Base-by-base conservation (phyloP, 2,113 vertebrate genomes). In the Trochalopteron elliotii region DNA sequence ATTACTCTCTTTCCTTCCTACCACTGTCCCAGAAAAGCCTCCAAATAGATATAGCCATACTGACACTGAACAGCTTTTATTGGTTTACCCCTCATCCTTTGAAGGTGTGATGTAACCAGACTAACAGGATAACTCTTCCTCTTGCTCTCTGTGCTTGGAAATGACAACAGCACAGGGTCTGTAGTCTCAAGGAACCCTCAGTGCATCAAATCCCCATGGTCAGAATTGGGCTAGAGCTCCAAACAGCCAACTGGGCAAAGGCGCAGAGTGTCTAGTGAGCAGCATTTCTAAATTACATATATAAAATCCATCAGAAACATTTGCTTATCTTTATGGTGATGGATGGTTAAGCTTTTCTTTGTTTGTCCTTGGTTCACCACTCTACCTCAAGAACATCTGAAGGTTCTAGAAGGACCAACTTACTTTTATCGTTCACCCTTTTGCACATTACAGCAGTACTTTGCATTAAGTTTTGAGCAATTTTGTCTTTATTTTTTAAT, bases 401-500 rank as follows among this genome's bases (percentile, higher is more conserved):
- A 94, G 61, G 57, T 63, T 95, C 87, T 96, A 87, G 90, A 94
- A 96, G 82, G 70, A 91, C 63, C 83, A 97, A 57, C 52, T 87
- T 97, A 79, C 68, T 96, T 97, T 92, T 69, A 84, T 49, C 57
- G 57, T 97, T 96, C 89, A 89, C 49, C 31, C 87, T 96, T 96
- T 94, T 96, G 35, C 19, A 71, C 86, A 94, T 94, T 97, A 78
- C 52, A 94, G 79, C 63, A 96, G 77, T 71, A 96, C 18, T 91
- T 94, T 74, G 44, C 84, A 57, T 83, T 42, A 50, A 86, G 90
- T 97, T 97, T 93, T 79, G 77, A 89, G 89, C 82, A 96, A 93
- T 97, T 97, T 85, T 47, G 33, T 93, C 74, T 70, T 80, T 74
- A 83, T 90, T 96, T 97, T 93, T 96, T 96, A 92, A 92, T 94